Base-by-base conservation (phyloP, 2,797 vertebrate genomes). In the Heteromormyrus szaboi region DNA sequence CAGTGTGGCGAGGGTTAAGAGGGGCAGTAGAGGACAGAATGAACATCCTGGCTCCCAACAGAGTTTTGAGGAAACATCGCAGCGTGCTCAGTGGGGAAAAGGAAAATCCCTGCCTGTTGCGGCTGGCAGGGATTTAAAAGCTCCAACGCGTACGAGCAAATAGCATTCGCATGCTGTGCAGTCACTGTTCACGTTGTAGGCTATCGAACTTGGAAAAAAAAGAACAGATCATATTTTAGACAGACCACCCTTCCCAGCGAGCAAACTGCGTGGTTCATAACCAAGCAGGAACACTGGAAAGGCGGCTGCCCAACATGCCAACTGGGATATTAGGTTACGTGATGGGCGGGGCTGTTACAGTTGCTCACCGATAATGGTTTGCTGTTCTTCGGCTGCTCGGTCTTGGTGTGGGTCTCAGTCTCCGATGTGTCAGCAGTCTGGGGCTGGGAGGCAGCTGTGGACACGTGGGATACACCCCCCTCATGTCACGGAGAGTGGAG, bases 381-480 rank as follows among this genome's bases (percentile, higher is more conserved):
- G 83, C 90, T 93, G 48, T 90, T 93, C 68, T 94, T 92, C 51
- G 93, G 89, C 0, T 90, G 90, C 87, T 95, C 95, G 91, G 94
- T 89, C 90, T 97, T 96, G 92, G 96, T 92, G 91, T 95, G 96
- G 92, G 96, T 93, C 92, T 97, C 97, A 0, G 97, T 96, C 92
- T 94, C 89, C 0, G 94, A 91, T 91, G 96, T 2, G 89, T 94
- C 91, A 84, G 89, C 93, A 19, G 93, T 93, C 79, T 96, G 94
- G 87, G 94, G 94, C 89, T 90, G 93, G 5, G 95, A 90, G 11
- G 94, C 93, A 90, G 95, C 93, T 93, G 92, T 76, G 88, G 84
- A 88, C n/a, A 17, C 37, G 48, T 37, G 33, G 50, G 33, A 54
- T 12, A 54, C 33, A 81, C 1, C 12, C 44, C n/a, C 25, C 17